Percentiles rank a stretch among this genome's conserved stretches.
Conservation (phyloP, 2,888 invertebrate genomes). For the Trachelus troglodyta region DNA sequence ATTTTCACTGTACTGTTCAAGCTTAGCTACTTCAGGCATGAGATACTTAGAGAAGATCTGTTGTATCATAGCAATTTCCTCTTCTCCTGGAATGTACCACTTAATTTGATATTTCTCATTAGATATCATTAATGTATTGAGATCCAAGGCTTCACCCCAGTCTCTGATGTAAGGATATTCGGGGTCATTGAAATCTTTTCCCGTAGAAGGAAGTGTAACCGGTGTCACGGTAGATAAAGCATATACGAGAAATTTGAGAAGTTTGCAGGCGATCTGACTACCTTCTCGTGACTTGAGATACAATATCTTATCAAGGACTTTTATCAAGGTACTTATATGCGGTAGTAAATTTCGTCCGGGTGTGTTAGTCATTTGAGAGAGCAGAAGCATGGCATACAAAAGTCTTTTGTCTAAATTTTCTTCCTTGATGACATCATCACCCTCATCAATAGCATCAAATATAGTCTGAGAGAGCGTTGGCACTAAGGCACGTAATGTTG, state of each 20-base stretch:
- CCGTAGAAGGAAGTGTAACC: slow-evolving; percentile 73
- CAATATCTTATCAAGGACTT: slow-evolving; percentile 78
- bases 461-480: slow-evolving; percentile 79
- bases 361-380: slow-evolving; percentile 79
- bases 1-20: slow-evolving; percentile 70
- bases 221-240: slow-evolving; percentile 74
- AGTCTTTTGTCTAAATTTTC: slow-evolving; percentile 84
- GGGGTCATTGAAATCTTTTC: slow-evolving; percentile 72
- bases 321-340: slow-evolving; percentile 74
- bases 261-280: slow-evolving; percentile 70
- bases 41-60: slow-evolving; percentile 75
- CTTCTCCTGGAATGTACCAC: slow-evolving; percentile 82
- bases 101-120: slow-evolving; percentile 66
- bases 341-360: slow-evolving; percentile 74
- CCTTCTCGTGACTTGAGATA: slow-evolving; percentile 78
- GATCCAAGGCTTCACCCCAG: slow-evolving; percentile 82
- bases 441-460: slow-evolving; percentile 68
- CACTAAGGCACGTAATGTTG: slow-evolving; percentile 78
- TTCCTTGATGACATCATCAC: slow-evolving; percentile 76
- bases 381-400: slow-evolving; percentile 79
- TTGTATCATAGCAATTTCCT: slow-evolving; percentile 77
- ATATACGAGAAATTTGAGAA: slow-evolving; percentile 72
- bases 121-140: slow-evolving; percentile 68
- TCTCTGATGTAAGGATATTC: slow-evolving; percentile 79
- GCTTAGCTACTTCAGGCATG: slow-evolving; percentile 72